Percentiles rank a stretch among this genome's conserved stretches.
phyloP scores from a whole-genome alignment of 1,140 invertebrate species.

The Tribolium castaneum region DNA sequence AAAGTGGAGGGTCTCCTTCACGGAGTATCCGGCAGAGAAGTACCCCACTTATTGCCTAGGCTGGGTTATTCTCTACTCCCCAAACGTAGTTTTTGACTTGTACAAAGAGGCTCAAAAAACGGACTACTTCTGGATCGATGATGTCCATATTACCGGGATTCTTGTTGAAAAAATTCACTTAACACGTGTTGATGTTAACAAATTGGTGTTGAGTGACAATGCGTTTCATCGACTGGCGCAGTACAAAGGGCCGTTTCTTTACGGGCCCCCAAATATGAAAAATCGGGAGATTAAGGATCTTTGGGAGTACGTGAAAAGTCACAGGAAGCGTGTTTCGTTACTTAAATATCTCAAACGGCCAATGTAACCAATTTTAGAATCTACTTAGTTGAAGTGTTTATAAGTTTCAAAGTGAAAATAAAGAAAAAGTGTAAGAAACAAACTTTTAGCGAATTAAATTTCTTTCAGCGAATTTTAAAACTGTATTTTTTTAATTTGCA shows the following conservation, averaged over 20 bases:
- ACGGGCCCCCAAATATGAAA: conserved; percentile 52
- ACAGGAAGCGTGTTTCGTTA: conserved; percentile 39
- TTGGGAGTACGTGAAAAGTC: conserved; percentile 51
- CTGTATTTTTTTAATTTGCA: no score
- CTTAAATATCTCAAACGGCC: conserved; percentile 35
- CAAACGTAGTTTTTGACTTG: conserved; percentile 74
- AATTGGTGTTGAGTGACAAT: conserved; percentile 50
- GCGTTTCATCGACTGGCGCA: no score
- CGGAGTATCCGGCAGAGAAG: conserved; percentile 72
- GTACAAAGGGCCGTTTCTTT: conserved; percentile 46
- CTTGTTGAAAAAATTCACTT: conserved; percentile 72
- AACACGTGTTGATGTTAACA: conserved; percentile 65
- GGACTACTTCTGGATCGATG: conserved; percentile 84
- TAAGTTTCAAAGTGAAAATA: no score
- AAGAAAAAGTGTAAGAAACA: no score
- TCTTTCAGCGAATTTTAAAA: no score
- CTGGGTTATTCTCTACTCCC: conserved; percentile 79
- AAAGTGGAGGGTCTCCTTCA: conserved; percentile 81
- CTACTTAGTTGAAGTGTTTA: conserved; percentile 35
- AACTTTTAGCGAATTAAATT: no score
- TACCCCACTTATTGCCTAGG: conserved; percentile 80
- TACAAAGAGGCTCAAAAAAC: conserved; percentile 46
- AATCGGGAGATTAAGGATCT: conserved; percentile 52
- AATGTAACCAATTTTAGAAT: conserved; percentile 1
- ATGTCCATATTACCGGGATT: conserved; percentile 83